These are phyloP conservation scores for Manis crassicaudata DNA, from an alignment of 2,797 vertebrate species.

Conservation along the genomic window DNA sequence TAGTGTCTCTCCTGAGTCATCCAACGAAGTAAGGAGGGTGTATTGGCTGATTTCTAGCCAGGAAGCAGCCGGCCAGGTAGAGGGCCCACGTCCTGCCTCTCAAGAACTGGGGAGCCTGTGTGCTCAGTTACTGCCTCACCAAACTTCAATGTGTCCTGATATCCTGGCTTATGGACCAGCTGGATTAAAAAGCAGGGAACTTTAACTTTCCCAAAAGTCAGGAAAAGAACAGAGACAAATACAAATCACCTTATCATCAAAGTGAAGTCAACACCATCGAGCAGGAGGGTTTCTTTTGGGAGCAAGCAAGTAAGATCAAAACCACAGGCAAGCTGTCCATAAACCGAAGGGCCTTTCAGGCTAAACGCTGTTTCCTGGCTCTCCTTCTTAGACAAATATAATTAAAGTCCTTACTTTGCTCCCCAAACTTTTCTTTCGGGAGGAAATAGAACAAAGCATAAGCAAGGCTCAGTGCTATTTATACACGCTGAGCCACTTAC, in stretches of 20 bases:
- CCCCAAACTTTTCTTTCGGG: slow-evolving; percentile 31
- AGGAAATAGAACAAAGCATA: slow-evolving; percentile 21
- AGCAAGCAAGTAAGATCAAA: neutral
- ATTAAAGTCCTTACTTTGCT: slow-evolving; percentile 32
- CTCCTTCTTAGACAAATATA: slow-evolving; percentile 35
- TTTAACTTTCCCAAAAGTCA: neutral
- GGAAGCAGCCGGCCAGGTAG: neutral
- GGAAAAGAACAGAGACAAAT: neutral
- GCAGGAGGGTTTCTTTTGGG: neutral
- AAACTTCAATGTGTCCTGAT: neutral
- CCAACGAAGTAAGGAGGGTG: neutral
- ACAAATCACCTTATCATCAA: neutral
- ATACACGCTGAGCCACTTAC: neutral
- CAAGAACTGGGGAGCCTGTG: fast-evolving
- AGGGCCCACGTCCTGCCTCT: no score
- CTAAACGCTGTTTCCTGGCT: slow-evolving; percentile 6
- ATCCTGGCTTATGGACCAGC: neutral
- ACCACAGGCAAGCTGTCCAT: neutral
- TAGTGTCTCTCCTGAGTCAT: neutral
- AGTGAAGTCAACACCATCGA: neutral
- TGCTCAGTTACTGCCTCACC: neutral
- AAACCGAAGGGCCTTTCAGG: slow-evolving; percentile 18
- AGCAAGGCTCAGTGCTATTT: slow-evolving; percentile 33
- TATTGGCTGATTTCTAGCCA: neutral
- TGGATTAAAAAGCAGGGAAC: neutral